Base-by-base conservation (phyloP, 1,140 invertebrate genomes). In the Chironomus tepperi region DNA sequence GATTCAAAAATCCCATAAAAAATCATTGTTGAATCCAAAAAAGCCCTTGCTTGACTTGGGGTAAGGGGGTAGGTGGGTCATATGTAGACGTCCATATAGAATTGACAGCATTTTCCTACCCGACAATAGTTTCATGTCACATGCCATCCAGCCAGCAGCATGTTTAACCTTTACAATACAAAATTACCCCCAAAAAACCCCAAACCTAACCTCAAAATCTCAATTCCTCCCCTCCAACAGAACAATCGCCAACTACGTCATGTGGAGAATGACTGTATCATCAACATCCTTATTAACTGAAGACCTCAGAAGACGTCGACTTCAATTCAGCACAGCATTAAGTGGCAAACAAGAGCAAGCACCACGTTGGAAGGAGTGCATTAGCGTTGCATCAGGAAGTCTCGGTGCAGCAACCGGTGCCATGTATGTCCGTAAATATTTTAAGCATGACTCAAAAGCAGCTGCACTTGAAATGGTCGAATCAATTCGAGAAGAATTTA, bases 401-500 rank as follows among this genome's bases (percentile, higher is more conserved):
- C 80, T 89, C 74, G 84, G 86, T 0, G 82, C 84, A 74, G 83
- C 87, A 34, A 86, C 89, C 57, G 85, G 87, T 65, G 83, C 87
- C 24, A 77, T 89, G 7, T 87, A 88, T 81, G 83, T 88, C 1
- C 78, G 85, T 6, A 84, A 85, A 76, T 86, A 87, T 76, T 87
- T 87, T 79, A 79, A 86, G 74, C 84, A 85, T 76, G 83, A 83
- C 21, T 83, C 85, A 1, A 83, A 85, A 76, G 81, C 82, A 64
- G 84, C 83, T 74, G 89, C 89, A 2, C 79, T 87, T 73, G 86
- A 87, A 75, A 90, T 92, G 89, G 89, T 91, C 2, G 77, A 82
- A 8, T 86, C 88, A 76, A 89, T 92, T 34, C 80, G 86, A 70
- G 77, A 82, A 9, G 86, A 89, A 73, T 86, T 87, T 74, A 75